Evolutionary conservation across 2,113 vertebrate genomes (phyloP), one percentile per base, ranked within the genome.

Genomic region (Micronisus gabar): DNA sequence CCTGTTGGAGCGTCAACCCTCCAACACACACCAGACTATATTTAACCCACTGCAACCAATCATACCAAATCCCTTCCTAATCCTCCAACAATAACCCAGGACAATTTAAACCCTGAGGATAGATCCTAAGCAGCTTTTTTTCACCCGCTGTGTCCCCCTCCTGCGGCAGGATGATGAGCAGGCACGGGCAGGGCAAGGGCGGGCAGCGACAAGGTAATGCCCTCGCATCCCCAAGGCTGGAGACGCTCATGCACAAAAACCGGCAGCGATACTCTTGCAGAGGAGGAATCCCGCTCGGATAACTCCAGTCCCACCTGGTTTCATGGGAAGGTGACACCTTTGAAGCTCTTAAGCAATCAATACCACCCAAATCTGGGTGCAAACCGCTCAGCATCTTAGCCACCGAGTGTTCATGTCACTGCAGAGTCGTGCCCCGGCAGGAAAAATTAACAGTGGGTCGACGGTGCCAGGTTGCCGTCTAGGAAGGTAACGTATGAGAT

Each of bases 1-100:
- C 52, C 68, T 38, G 48, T 20, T 56, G 81, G 62, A 96, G 84
- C 11, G 0, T 27, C 92, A 97, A 58, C 73, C 91, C 82, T 90
- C 71, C 63, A 66, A 25, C 67, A 73, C 50, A 23, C 92, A 67
- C 38, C 81, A 87, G 91, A 85, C 96, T 97, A 86, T 92, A 95
- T 96, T 97, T 97, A 96, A 95, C 94, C 91, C 11, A 0, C 94
- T 88, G 90, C 95, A 90, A 94, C 90, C 96, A 96, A 95, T 96
- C 87, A 74, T 18, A 40, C 34, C 86, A 94, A 95, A 95, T 96
- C 96, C 94, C 48, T 58, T 95, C 93, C 78, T 96, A 95, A 95
- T 95, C 95, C 94, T 75, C 66, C 74, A 56, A 56, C 81, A 90
- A 95, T 73, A 94, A 87, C 91, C 86, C 73, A 90, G 93, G 94